These are phyloP conservation scores for Heterochromis multidens DNA, from an alignment of 2,113 vertebrate species.

Conservation along the genomic window DNA sequence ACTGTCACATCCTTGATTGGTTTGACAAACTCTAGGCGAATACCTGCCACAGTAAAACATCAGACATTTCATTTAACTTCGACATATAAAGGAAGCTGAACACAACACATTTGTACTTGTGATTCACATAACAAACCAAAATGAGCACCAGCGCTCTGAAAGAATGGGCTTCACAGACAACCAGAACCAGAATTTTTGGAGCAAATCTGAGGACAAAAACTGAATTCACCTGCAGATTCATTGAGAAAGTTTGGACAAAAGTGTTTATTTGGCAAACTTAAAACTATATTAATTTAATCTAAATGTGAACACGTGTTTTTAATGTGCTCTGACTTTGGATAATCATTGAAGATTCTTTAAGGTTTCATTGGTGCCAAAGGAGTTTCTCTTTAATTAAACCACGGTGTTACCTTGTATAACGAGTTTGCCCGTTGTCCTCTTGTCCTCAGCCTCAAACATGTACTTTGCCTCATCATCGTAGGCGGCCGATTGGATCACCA, in stretches of 20 bases:
- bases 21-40: slow-evolving; percentile 92
- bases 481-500: slow-evolving; percentile 83
- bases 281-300: neutral
- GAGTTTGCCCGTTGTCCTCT: slow-evolving; percentile 85
- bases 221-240: neutral
- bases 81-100: neutral
- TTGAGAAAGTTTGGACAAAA: neutral
- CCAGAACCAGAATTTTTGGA: neutral
- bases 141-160: neutral
- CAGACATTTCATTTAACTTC: neutral
- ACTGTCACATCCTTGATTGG: slow-evolving; percentile 95
- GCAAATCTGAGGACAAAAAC: neutral
- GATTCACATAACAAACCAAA: neutral
- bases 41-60: slow-evolving; percentile 74
- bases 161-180: neutral
- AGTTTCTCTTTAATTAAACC: neutral
- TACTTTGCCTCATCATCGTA: slow-evolving; percentile 98
- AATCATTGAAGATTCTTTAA: neutral
- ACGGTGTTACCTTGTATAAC: slow-evolving; percentile 85
- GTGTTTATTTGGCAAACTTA: neutral
- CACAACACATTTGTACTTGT: neutral
- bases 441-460: slow-evolving; percentile 96
- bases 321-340: neutral
- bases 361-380: neutral
- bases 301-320: neutral